Evolutionary conservation across 1,140 invertebrate genomes (phyloP), one percentile per base, ranked within the genome.

Genomic region (Mizuhopecten yessoensis): DNA sequence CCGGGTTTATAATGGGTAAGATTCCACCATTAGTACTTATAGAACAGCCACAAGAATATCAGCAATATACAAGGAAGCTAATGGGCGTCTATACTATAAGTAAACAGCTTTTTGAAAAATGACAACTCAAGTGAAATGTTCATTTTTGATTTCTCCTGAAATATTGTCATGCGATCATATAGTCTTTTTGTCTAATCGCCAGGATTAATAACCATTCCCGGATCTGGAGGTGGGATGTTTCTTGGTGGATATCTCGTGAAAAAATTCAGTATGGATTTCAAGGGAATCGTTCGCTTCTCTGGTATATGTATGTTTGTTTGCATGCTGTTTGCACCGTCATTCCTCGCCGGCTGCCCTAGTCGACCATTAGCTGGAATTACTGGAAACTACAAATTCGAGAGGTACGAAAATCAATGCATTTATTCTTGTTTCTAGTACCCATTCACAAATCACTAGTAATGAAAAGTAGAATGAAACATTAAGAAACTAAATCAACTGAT

Each of bases 261-360:
- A 57, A 92, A 87, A 29, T 88, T 94, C 7, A 86, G 94, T 7
- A 87, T 94, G 1, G 89, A 92, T 39, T 92, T 93, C 17, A 93
- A 91, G 36, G 94, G 94, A n/a, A 95, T 95, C n/a, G 90, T 94
- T n/a, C 90, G 92, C 33, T 89, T 95, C 75, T 94, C 93, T 89
- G 89, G 90, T 9, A 88, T 90, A 0, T 92, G 97, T 75, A 97
- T 98, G 0, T 94, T 97, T 10, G 92, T 97, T 0, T 97, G 97
- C 0, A 97, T 97, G 0, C 93, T 97, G 2, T 97, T 98, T 90
- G 97, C 97, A 0, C 96, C 98, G 42, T 97, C 97, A 88, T 98
- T 98, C 94, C 96, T 98, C 34, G 96, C 98, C 0, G 97, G 97
- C 29, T 98, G 98, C 93, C 97, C 98, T 0, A 98, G 98, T 96